These are phyloP conservation scores for Origma solitaria DNA, from an alignment of 2,113 vertebrate species.

Conservation along the genomic window DNA sequence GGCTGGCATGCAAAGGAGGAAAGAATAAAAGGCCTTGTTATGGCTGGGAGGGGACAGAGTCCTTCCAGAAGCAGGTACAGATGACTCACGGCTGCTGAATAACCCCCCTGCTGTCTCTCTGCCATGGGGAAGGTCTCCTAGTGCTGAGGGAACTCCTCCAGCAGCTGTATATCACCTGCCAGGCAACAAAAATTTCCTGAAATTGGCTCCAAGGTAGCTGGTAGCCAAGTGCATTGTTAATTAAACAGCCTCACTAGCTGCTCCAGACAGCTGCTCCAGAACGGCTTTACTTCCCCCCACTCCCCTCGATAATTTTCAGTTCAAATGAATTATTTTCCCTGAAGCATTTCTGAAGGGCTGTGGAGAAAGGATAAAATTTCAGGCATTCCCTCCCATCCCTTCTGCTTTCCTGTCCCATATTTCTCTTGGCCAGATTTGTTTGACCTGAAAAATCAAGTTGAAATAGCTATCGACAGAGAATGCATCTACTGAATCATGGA, in stretches of 20 bases:
- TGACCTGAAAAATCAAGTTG: background rate
- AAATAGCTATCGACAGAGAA: background rate
- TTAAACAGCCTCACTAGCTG: background rate
- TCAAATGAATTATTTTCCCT: background rate
- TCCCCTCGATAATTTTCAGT: background rate
- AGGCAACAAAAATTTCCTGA: background rate
- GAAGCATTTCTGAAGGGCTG: background rate
- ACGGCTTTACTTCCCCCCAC: background rate
- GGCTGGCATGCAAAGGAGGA: background rate
- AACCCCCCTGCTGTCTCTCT: background rate
- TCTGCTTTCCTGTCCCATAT: background rate
- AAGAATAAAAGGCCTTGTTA: background rate
- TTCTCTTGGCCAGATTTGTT: background rate
- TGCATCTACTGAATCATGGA: rapidly evolving
- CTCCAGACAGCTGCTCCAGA: background rate
- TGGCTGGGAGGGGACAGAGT: background rate
- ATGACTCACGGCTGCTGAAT: background rate
- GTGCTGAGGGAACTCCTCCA: background rate
- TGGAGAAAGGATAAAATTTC: background rate
- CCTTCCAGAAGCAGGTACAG: background rate
- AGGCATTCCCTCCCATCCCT: background rate
- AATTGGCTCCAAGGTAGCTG: background rate
- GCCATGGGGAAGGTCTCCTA: background rate
- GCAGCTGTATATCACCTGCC: background rate
- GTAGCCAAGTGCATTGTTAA: background rate